Percentiles rank a stretch among this genome's conserved stretches.
phyloP scores from a whole-genome alignment of 2,797 vertebrate genomes.

The Spondyliosoma cantharus region DNA sequence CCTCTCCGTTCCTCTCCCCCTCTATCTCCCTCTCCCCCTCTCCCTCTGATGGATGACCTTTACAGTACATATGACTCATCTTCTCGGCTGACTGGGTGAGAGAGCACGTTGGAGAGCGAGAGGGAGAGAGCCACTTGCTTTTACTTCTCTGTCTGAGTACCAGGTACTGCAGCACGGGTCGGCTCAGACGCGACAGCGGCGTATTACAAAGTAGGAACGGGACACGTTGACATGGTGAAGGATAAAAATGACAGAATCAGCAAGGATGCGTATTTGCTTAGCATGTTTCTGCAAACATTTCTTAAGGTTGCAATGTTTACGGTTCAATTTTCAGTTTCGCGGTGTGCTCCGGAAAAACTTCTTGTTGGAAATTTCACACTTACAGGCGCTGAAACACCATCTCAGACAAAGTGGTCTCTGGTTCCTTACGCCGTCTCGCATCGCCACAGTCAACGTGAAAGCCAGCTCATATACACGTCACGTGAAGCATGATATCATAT shows the following conservation, averaged over 20 bases:
- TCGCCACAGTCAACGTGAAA: no score
- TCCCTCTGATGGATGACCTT: conserved; percentile 72
- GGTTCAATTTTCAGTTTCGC: no score
- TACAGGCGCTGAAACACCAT: no score
- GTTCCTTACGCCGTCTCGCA: no score
- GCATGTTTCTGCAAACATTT: no score
- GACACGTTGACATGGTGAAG: not conserved
- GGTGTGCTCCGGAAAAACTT: no score
- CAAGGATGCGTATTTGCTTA: no score
- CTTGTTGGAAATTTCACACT: no score
- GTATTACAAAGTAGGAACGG: not conserved
- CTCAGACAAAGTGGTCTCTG: no score
- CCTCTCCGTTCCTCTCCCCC: conserved; percentile 29
- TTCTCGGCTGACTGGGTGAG: conserved; percentile 49
- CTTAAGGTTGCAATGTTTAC: no score
- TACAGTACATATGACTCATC: conserved; percentile 71
- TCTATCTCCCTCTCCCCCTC: conserved; percentile 31
- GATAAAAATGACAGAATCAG: not conserved
- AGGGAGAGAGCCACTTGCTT: conserved; percentile 24
- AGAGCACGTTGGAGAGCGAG: conserved; percentile 36
- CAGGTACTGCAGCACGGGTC: conserved; percentile 13
- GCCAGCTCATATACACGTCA: no score
- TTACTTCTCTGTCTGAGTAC: conserved; percentile 15
- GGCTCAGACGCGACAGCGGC: not conserved
- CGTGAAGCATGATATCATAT: no score